Evolutionary conservation across 2,888 invertebrate genomes (phyloP), one percentile per base, ranked within the genome.

Genomic region (Parapristionchus giblindavisi): DNA sequence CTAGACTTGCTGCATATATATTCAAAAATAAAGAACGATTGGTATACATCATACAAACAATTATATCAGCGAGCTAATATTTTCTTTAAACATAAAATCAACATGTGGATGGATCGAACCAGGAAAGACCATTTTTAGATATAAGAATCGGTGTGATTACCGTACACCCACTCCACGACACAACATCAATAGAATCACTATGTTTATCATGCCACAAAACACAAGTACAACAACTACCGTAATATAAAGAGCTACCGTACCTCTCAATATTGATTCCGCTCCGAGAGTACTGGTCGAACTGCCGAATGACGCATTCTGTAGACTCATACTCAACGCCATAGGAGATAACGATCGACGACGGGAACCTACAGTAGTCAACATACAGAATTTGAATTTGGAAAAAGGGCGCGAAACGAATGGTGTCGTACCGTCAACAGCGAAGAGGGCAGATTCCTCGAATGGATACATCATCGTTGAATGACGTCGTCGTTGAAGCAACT

Each of bases 291-390:
- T 65, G 17, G 14, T 65, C 17, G 40, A 43, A 4, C 63, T 40
- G 3, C 63, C 63, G 63, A 65, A 65, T 27, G 63, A 21, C 27
- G 63, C 63, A n/a, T 65, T 65, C 52, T 68, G 68, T 24, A 71
- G 38, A 1, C 14, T 24, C 32, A 40, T 52, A 4, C 75, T 76
- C 43, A 79, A 48, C 6, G 81, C 74, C 54, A 80, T 61, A 4
- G 81, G 81, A 54, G 76, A 76, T 5, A 79, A 74, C 21, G 79
- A 79, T 14, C 79, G 78, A 27, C 79, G 78, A 24, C 79, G 78
- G 36, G 38, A 40, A 40, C 52, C 74, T 74, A 40, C 1, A 51
- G 24, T 2, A 70, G 8, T 24, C 2, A 56, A n/a, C 3, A n/a
- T 56, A 3, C 14, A 48, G 48, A 48, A 21, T 48, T 11, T 14